Base-by-base conservation (phyloP, 2,113 vertebrate genomes). In the Rissa tridactyla region DNA sequence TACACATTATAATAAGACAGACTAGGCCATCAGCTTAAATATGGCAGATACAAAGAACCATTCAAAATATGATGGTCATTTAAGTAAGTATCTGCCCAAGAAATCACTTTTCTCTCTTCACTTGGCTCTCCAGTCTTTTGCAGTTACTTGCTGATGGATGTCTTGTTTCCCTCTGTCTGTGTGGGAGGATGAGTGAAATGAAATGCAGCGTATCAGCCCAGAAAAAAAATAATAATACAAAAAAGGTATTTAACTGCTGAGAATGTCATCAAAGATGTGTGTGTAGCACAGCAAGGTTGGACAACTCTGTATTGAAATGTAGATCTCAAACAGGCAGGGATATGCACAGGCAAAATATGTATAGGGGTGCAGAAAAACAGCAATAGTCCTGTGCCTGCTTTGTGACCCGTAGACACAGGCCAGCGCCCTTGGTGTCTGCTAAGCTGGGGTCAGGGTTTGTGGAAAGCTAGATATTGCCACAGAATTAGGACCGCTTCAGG, bases 21-120 rank as follows among this genome's bases (percentile, higher is more conserved):
- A 46, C 5, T 17, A 52, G 9, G 36, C 6, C 36, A 73, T 72
- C 49, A 80, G 17, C 15, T 84, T 93, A 72, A 91, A n/a, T 66
- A 84, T 19, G 32, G 65, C 30, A 83, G 66, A 81, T 84, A 86
- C 46, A 89, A 87, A 91, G 86, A 79, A 18, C n/a, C 42, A 71
- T 95, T 95, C 75, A 88, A 88, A 89, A 87, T 66, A 75, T 25
- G 38, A 58, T 54, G 75, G 36, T 17, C 13, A 46, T 87, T 90
- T 90, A 85, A 95, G 32, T 44, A 85, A 69, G 21, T 49, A 61
- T 82, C 61, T 85, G 61, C 17, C 34, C 49, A 76, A 89, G 32
- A 92, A 95, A 91, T 91, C 82, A 65, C 38, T 89, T 82, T 77
- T 95, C 66, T 95, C 16, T 77, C 94, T 80, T 95, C 94, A 73